phyloP scores from a whole-genome alignment of 2,797 vertebrate genomes.

The Lepus oiostolus region DNA sequence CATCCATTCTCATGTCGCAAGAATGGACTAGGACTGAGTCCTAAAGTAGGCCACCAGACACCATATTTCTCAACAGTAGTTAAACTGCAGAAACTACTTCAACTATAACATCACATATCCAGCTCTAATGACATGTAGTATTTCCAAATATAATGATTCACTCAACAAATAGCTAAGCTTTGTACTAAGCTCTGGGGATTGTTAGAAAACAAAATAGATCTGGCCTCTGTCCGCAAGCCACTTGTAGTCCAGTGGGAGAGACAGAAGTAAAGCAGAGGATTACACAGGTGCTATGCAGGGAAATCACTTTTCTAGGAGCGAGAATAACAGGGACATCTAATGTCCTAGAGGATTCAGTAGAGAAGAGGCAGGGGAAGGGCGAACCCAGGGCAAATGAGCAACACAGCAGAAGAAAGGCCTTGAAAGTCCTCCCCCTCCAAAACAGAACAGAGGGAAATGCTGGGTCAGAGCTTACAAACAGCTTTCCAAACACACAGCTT shows the following conservation, averaged over 20 bases:
- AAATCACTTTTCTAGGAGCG: background rate
- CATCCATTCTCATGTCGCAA: background rate
- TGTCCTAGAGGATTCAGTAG: background rate
- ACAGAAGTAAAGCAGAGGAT: background rate
- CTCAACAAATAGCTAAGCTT: background rate
- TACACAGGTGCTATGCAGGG: background rate
- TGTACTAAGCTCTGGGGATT: background rate
- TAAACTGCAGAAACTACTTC: background rate
- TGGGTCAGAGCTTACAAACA: background rate
- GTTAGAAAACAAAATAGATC: background rate
- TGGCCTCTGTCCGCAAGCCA: background rate
- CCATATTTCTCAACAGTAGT: background rate
- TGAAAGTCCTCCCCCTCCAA: background rate
- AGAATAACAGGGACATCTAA: background rate
- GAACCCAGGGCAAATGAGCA: background rate
- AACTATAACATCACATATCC: background rate
- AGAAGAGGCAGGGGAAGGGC: background rate
- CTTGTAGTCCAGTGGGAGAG: background rate
- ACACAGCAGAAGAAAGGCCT: background rate
- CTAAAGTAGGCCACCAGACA: background rate
- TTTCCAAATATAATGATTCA: constrained; percentile 4
- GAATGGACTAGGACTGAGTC: background rate
- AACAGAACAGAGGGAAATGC: background rate
- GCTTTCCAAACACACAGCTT: background rate
- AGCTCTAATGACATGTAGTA: background rate